These are phyloP conservation scores for Hydrochoerus hydrochaeris DNA, from an alignment of 2,113 vertebrate genomes.

Conservation along the genomic window DNA sequence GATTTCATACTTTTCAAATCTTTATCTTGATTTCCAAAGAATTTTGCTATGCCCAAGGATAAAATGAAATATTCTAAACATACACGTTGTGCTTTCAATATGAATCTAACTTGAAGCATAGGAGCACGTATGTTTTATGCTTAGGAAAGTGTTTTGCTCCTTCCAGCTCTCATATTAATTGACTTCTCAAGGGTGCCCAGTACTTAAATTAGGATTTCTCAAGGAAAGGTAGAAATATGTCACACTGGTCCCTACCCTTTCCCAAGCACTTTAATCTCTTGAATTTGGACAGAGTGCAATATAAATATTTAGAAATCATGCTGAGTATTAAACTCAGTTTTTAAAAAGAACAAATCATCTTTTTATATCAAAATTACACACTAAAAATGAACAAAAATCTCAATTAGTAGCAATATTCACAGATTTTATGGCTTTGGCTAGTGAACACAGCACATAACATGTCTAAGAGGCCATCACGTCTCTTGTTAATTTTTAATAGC, in stretches of 20 bases:
- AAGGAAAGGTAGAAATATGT: not conserved
- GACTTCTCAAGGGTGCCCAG: not conserved
- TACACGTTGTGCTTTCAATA: not conserved
- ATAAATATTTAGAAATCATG: not conserved
- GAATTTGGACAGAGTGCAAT: not conserved
- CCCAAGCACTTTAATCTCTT: not conserved
- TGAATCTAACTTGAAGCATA: not conserved
- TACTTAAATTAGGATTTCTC: not conserved
- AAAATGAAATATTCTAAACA: not conserved
- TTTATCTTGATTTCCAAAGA: not conserved
- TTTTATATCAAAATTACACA: not conserved
- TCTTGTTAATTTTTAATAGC: not conserved
- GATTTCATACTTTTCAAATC: not conserved
- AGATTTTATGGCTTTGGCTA: not conserved
- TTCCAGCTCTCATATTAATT: not conserved
- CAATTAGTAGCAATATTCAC: not conserved
- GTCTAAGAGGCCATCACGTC: not conserved
- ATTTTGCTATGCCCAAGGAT: not conserved
- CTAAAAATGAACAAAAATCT: not conserved
- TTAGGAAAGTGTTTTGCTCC: not conserved
- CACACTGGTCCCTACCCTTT: not conserved
- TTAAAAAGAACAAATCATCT: not conserved
- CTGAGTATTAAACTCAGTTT: not conserved
- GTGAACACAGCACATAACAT: not conserved
- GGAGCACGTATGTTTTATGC: not conserved